Conservation (phyloP, 2,113 vertebrate genomes). For the Eulemur rufifrons region DNA sequence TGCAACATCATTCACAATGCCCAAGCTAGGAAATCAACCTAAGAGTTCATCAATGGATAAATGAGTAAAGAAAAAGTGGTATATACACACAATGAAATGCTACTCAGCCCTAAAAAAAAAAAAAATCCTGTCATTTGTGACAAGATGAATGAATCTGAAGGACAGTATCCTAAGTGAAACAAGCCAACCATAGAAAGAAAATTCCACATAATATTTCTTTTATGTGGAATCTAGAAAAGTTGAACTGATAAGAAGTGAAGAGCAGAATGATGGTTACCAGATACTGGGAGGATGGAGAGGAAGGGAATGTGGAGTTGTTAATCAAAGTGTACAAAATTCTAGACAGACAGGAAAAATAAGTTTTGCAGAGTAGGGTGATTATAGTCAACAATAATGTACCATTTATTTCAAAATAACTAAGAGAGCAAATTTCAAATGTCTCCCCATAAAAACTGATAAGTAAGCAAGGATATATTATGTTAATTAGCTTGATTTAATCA, state of each 20-base stretch:
- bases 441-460: background rate
- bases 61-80: background rate
- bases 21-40: background rate
- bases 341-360: background rate
- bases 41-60: background rate
- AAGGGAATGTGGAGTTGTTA: background rate
- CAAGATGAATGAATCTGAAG: background rate
- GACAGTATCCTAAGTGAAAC: background rate
- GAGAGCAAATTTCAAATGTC: background rate
- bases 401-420: background rate
- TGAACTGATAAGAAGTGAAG: background rate
- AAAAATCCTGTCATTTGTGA: background rate
- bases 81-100: background rate
- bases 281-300: background rate
- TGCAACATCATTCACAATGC: background rate
- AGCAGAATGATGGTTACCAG: background rate
- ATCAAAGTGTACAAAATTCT: background rate
- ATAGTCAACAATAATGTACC: background rate
- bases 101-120: background rate
- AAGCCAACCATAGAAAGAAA: background rate
- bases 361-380: background rate
- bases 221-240: background rate
- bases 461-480: background rate
- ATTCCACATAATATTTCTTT: background rate
- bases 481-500: background rate